Evolutionary conservation across 2,888 invertebrate species (phyloP).

Genomic region (Scaptomyza parva): DNA sequence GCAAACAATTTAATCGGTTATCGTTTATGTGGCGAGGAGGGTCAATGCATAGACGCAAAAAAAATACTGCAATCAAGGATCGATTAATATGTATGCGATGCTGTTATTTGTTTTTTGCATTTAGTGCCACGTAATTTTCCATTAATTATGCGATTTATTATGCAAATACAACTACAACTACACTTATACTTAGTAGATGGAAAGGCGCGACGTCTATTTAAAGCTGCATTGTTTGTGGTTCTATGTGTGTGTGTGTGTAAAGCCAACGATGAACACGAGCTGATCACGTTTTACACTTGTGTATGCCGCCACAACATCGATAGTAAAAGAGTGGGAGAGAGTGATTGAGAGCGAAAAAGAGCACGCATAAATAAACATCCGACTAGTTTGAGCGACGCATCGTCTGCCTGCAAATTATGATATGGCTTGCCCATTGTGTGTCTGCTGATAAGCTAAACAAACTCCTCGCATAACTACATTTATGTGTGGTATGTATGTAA

Average conservation of each 20-base stretch:
- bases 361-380: conserved; percentile 11
- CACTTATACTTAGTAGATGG: neutral
- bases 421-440: conserved; percentile 45
- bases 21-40: conserved; percentile 23
- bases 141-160: conserved; percentile 79
- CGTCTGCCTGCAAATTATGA: conserved; percentile 57
- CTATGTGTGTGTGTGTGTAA: conserved; percentile 19
- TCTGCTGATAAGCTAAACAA: conserved; percentile 45
- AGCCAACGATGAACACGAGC: conserved; percentile 49
- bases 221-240: conserved; percentile 58
- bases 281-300: conserved; percentile 64
- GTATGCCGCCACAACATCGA: conserved; percentile 29
- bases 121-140: conserved; percentile 71
- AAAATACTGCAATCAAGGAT: conserved; percentile 24
- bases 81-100: conserved; percentile 20
- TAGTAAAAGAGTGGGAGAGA: neutral
- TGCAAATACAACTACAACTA: conserved; percentile 54
- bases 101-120: conserved; percentile 8
- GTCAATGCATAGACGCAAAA: conserved; percentile 57
- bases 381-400: conserved; percentile 40
- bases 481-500: conserved; percentile 10
- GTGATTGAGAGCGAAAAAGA: neutral
- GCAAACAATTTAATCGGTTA: conserved; percentile 18
- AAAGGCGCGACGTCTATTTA: conserved; percentile 53
- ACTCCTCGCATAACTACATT: conserved; percentile 37